These are phyloP conservation scores for Laupala kohalensis DNA, from an alignment of 1,140 invertebrate genomes.

Conservation along the genomic window DNA sequence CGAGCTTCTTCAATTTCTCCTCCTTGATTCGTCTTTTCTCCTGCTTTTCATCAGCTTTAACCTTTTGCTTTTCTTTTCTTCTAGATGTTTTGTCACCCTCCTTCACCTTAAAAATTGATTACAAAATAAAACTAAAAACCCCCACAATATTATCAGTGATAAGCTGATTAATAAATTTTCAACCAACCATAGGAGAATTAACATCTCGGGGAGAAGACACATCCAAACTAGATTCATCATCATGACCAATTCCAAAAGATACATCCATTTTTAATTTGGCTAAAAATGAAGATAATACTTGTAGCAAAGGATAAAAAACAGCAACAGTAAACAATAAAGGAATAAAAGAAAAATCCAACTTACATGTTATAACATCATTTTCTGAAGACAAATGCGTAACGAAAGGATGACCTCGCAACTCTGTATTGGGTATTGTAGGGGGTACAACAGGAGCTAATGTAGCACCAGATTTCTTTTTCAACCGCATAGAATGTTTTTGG, in stretches of 20 bases:
- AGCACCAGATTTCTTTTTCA: slow-evolving; percentile 22
- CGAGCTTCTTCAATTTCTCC: slow-evolving; percentile 52
- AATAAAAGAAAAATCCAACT: background rate
- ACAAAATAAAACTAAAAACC: slow-evolving; percentile 29
- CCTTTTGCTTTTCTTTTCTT: slow-evolving; percentile 57
- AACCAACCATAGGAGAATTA: slow-evolving; percentile 50
- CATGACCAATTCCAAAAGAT: slow-evolving; percentile 36
- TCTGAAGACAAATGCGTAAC: slow-evolving; percentile 26
- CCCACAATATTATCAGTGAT: background rate
- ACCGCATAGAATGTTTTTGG: slow-evolving; percentile 27
- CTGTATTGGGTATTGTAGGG: slow-evolving; percentile 20
- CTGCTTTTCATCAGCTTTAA: slow-evolving; percentile 62
- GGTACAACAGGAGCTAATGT: slow-evolving; percentile 15
- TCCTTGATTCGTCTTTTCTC: slow-evolving; percentile 62
- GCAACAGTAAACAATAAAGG: background rate
- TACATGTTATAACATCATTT: slow-evolving; percentile 1
- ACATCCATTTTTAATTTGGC: slow-evolving; percentile 30
- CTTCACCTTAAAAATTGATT: slow-evolving; percentile 46
- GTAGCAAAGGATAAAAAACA: background rate
- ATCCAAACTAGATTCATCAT: slow-evolving; percentile 53
- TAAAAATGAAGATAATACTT: slow-evolving; percentile 17
- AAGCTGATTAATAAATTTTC: background rate
- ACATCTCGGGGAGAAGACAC: slow-evolving; percentile 51
- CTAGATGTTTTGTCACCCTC: slow-evolving; percentile 49
- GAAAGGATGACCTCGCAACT: slow-evolving; percentile 20